A percentile compares a stretch with the other conserved stretches of the same genome.
phyloP scores from a whole-genome alignment of 1,140 invertebrate species.

The Leptinotarsa defecta region DNA sequence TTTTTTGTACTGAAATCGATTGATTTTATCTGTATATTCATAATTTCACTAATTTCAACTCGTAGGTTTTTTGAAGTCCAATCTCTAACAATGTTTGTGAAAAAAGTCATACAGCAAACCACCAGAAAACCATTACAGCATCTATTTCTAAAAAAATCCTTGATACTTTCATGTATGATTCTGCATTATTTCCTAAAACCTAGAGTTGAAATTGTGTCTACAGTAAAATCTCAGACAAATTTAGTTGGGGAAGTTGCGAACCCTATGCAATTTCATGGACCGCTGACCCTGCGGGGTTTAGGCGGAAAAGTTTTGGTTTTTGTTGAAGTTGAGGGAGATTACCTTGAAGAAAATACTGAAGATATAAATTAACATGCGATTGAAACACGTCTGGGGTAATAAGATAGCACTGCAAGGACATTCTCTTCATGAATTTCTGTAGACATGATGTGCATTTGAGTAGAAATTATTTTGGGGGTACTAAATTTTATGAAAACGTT shows the following conservation, averaged over 20 bases:
- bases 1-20: too few species aligned
- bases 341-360: neutral
- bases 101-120: too few species aligned
- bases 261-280: conserved; percentile 21
- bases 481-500: too few species aligned
- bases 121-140: too few species aligned
- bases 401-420: neutral
- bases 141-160: too few species aligned
- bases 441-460: too few species aligned
- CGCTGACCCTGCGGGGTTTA: conserved; percentile 8
- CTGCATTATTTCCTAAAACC: neutral
- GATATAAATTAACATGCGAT: conserved; percentile 16
- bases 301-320: conserved; percentile 9
- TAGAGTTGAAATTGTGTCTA: neutral
- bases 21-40: too few species aligned
- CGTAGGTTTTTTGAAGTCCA: too few species aligned
- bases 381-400: neutral
- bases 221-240: neutral
- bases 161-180: neutral
- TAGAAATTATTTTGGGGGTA: too few species aligned
- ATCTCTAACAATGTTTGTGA: too few species aligned
- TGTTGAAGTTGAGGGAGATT: conserved; percentile 17
- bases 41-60: too few species aligned
- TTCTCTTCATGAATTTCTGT: too few species aligned
- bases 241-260: neutral